Base-by-base conservation (phyloP, 1,140 invertebrate species). In the Euura lappo region DNA sequence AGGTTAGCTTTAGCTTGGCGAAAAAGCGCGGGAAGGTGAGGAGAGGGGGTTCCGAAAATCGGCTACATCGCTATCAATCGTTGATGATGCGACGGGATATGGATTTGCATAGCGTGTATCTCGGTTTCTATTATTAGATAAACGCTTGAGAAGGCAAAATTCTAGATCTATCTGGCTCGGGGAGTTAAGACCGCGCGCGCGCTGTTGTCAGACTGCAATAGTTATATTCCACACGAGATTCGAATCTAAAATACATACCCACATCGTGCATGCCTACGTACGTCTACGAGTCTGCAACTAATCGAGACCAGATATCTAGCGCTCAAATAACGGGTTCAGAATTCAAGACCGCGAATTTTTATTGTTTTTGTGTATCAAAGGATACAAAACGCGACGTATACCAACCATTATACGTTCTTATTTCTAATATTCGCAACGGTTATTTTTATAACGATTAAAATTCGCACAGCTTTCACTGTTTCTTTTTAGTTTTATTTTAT, bases 121-220 rank as follows among this genome's bases (percentile, higher is more conserved):
- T 60, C 51, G 10, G 51, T 60, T n/a, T 60, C 51, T 60, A 60
- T 60, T 60, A 60, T 60, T 60, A 60, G 51, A 60, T 60, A 60
- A 60, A 60, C 3, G 51, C 51, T 60, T 60, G 8, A 28, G 28
- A 5, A 60, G 51, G 13, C 51, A 11, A 60, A 60, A 60, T 60
- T 5, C 51, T n/a, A 28, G 28, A 28, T 60, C 51, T n/a, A 60
- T 60, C 13, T 60, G 13, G 8, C 51, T 60, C 51, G 51, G 4
- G 8, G 8, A 6, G 51, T 60, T 28, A 28, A 60, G 28, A 28
- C 28, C 28, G 28, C 28, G 28, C 28, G 28, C 28, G 28, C 28
- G 28, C 28, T 28, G 28, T 28, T 28, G 28, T 28, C 28, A 28
- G 28, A 28, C 28, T 28, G 28, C 28, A 28, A 28, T 28, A 28